Base-by-base conservation (phyloP, 2,113 vertebrate genomes). In the Hypocryptadius cinnamomeus region DNA sequence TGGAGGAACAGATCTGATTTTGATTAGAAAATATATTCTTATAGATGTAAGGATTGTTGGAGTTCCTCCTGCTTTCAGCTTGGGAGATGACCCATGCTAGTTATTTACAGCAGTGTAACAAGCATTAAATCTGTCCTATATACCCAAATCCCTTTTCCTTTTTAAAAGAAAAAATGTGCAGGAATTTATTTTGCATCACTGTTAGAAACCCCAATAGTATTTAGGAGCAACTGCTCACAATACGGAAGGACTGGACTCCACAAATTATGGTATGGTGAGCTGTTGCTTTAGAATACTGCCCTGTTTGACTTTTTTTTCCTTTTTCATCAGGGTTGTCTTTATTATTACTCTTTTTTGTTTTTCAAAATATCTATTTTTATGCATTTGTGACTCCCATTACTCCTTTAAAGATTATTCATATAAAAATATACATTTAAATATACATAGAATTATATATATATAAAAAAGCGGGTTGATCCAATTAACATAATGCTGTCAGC, bases 361-460 rank as follows among this genome's bases (percentile, higher is more conserved):
- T 68, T 47, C 51, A n/a, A 82, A 95, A 79, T 92, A 89, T 86
- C 83, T 96, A 95, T 96, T 97, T 96, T 97, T 96, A 94, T 96
- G 95, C 81, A 82, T 97, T 95, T 96, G 37, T 96, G 94, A 92
- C 92, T 82, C 51, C 72, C 78, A 70, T 93, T 93, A 93, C 59
- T 92, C 53, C 70, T 94, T 83, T 73, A 74, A 92, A 96, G 78
- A 82, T 31, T 90, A 91, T 94, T 90, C 56, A 69, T 94, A 90
- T 87, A 87, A 92, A 89, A 90, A 87, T 85, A 93, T 87, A 91
- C 82, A 59, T 83, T 79, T 88, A 83, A 96, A 88, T 93, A 90
- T 87, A 73, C 83, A 92, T 92, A 90, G 69, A 82, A 50, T 70
- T 70, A 92, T 85, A 85, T 85, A 78, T 85, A 79, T 77, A 80